phyloP scores from a whole-genome alignment of 1,140 invertebrate species.

The Drosophila ercepeae region DNA sequence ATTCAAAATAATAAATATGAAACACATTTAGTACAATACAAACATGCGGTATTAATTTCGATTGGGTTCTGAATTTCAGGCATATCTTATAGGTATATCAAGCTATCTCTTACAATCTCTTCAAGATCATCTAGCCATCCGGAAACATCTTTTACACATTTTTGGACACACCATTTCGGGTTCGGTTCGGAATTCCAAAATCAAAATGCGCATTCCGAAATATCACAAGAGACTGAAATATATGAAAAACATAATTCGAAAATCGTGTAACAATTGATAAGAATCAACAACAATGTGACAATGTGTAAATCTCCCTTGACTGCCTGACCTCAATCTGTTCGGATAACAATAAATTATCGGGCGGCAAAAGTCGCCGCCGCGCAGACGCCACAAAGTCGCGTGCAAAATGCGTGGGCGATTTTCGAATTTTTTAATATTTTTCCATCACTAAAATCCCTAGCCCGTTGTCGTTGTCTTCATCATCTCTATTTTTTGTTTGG shows the following conservation, averaged over 20 bases:
- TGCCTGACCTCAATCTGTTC: slow-evolving; percentile 64
- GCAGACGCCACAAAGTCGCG: slow-evolving; percentile 48
- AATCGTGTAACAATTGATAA: slow-evolving; percentile 77
- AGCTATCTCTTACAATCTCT: background rate
- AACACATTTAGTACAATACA: slow-evolving; percentile 84
- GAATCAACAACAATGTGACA: slow-evolving; percentile 75
- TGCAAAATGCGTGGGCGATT: slow-evolving; percentile 49
- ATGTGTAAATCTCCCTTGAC: slow-evolving; percentile 63
- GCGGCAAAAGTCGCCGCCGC: slow-evolving; percentile 21
- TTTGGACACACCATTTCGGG: slow-evolving; percentile 18
- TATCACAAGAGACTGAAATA: slow-evolving; percentile 9
- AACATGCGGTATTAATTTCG: slow-evolving; percentile 78
- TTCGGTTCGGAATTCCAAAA: slow-evolving; percentile 9
- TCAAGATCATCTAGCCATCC: slow-evolving; percentile 24
- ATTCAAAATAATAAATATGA: slow-evolving; percentile 84
- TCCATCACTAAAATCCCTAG: slow-evolving; percentile 23
- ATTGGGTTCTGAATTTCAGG: too few relatives aligned
- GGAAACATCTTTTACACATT: slow-evolving; percentile 24
- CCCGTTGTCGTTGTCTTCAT: slow-evolving; percentile 8
- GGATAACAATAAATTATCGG: slow-evolving; percentile 60
- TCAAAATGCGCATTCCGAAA: slow-evolving; percentile 38
- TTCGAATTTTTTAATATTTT: slow-evolving; percentile 27
- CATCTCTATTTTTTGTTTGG: slow-evolving; percentile 10
- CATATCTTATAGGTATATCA: too few relatives aligned
- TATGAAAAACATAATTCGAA: slow-evolving; percentile 59